Percentiles rank a stretch among this genome's conserved stretches.
phyloP scores from a whole-genome alignment of 2,888 invertebrate species.

The Eubasilissa splendida region DNA sequence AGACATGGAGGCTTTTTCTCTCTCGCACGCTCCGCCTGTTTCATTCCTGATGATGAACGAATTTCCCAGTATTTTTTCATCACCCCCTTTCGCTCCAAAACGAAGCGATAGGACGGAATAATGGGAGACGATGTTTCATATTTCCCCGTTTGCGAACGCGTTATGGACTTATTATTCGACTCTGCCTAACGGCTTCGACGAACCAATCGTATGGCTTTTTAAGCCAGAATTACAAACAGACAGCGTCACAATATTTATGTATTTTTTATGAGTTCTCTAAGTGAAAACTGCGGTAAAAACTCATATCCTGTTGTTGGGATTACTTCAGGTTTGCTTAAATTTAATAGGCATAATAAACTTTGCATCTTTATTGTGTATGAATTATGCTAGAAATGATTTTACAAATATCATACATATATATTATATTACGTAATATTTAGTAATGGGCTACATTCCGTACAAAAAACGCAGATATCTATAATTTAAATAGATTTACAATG shows the following conservation, averaged over 20 bases:
- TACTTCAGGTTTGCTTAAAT: too few species aligned
- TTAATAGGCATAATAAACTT: too few species aligned
- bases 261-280: neutral
- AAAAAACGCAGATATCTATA: too few species aligned
- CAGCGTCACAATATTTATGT: neutral
- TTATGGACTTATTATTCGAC: conserved; percentile 32
- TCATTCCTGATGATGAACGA: conserved; percentile 21
- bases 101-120: conserved; percentile 16
- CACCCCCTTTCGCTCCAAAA: conserved; percentile 19
- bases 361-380: too few species aligned
- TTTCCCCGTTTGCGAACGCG: conserved; percentile 10
- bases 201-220: conserved; percentile 4
- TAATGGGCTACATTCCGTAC: too few species aligned
- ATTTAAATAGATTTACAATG: too few species aligned
- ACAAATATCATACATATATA: too few species aligned
- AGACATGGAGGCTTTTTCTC: conserved; percentile 9
- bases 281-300: neutral
- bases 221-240: conserved; percentile 1
- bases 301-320: too few species aligned
- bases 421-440: too few species aligned
- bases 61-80: conserved; percentile 24
- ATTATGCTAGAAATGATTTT: too few species aligned
- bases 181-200: neutral
- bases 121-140: conserved; percentile 27
- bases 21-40: conserved; percentile 21